Base-by-base conservation (phyloP, 2,888 invertebrate genomes). In the Tanypteryx hageni region DNA sequence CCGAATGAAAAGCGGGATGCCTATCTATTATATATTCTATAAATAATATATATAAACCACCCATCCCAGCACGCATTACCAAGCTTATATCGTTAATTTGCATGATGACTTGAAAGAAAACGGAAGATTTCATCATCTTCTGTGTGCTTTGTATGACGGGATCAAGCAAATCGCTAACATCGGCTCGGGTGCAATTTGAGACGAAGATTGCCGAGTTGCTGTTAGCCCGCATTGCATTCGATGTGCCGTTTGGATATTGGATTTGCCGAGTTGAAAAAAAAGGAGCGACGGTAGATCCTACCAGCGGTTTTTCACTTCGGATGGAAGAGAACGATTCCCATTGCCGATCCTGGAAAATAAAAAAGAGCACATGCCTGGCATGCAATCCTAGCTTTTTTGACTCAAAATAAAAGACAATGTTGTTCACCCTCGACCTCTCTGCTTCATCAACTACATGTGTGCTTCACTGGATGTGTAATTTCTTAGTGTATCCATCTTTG, bases 1-100 rank as follows among this genome's bases (percentile, higher is more conserved):
- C 56, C 83, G 83, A 83, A 83, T 83, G 64, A 56, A 18, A 89
- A 64, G 89, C 89, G 89, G 44, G 56, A 89, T 61, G 89, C 89
- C 22, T 61, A 16, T 61, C 61, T 18, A 61, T 76, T 22, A 76
- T 22, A n/a, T 76, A 27, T 76, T 27, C 76, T 27, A 27, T 76
- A 76, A 76, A 61, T 61, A 86, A 44, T 89, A 89, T 11, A n/a
- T 18, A 89, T 27, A 86, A 16, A 61, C 16, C 61, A 86, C 89
- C 89, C 89, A 89, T 27, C 89, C 89, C 89, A 89, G 89, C 89
- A 89, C 89, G 89, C 89, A 89, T 89, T 64, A 89, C 64, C 89
- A 89, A 89, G 89, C 89, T 89, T 89, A 44, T 89, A 89, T 89
- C 27, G 56, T 89, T 44, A 64, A 64, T 64, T 89, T 89, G 89